A percentile compares a stretch with the other conserved stretches of the same genome.
phyloP scores from a whole-genome alignment of 2,888 invertebrate genomes.

The Drosophila percnosoma region DNA sequence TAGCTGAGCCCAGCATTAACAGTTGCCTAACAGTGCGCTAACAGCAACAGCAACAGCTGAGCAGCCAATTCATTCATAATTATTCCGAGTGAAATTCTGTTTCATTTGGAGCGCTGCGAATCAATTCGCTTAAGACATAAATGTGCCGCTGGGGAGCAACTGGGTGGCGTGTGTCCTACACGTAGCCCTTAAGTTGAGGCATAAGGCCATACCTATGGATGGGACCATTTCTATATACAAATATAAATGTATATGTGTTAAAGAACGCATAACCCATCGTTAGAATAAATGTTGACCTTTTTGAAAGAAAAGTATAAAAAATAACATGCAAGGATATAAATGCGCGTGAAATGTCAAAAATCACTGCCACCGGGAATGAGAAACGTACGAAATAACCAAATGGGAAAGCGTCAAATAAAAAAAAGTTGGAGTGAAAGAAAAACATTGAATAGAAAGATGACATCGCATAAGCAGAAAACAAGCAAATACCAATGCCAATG shows the following conservation, averaged over 20 bases:
- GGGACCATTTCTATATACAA: slow-evolving; percentile 42
- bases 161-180: slow-evolving; percentile 44
- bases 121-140: slow-evolving; percentile 65
- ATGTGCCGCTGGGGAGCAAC: slow-evolving; percentile 68
- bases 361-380: slow-evolving; percentile 55
- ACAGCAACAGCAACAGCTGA: slow-evolving; percentile 66
- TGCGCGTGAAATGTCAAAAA: slow-evolving; percentile 79
- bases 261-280: slow-evolving; percentile 15
- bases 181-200: slow-evolving; percentile 40
- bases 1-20: slow-evolving; percentile 36
- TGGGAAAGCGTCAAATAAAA: slow-evolving; percentile 6
- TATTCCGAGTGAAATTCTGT: slow-evolving; percentile 62
- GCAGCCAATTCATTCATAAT: slow-evolving; percentile 72
- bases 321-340: slow-evolving; percentile 57
- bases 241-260: slow-evolving; percentile 34
- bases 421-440: slow-evolving; percentile 19
- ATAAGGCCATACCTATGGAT: slow-evolving; percentile 34
- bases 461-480: slow-evolving; percentile 60
- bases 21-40: slow-evolving; percentile 41
- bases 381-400: slow-evolving; percentile 5
- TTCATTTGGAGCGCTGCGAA: slow-evolving; percentile 40
- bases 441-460: slow-evolving; percentile 59
- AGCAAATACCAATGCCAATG: slow-evolving; percentile 68
- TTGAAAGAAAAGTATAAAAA: slow-evolving; percentile 32
- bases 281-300: slow-evolving; percentile 69